phyloP scores from a whole-genome alignment of 2,797 vertebrate genomes.

The Trichosurus vulpecula region DNA sequence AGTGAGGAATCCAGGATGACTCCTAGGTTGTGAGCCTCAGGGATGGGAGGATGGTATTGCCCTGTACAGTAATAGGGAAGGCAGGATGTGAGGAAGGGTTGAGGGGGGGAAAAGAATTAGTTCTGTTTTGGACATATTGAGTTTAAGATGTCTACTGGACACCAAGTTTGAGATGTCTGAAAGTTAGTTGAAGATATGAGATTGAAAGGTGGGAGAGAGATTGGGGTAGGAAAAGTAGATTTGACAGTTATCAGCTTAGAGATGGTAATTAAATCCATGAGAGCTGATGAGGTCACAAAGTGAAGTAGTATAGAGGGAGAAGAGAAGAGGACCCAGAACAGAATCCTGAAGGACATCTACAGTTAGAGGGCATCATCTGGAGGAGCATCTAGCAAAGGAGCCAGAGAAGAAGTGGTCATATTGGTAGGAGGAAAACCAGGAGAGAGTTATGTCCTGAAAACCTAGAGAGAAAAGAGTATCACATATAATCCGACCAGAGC shows the following conservation, averaged over 20 bases:
- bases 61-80: background rate
- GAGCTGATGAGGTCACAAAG: background rate
- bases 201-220: background rate
- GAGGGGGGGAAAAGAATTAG: background rate
- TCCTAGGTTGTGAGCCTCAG: background rate
- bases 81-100: background rate
- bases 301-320: background rate
- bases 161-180: background rate
- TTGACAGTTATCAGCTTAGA: background rate
- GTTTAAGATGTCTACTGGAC: background rate
- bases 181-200: background rate
- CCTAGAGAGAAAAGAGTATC: background rate
- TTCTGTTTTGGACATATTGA: background rate
- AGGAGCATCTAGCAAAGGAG: background rate
- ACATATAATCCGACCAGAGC: background rate
- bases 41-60: background rate
- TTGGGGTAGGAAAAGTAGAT: background rate
- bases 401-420: background rate
- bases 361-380: background rate
- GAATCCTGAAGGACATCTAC: background rate
- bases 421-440: background rate
- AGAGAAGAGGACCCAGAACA: background rate
- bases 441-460: background rate
- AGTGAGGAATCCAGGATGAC: background rate
- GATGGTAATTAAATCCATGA: background rate